A percentile compares a stretch with the other conserved stretches of the same genome.
These are phyloP conservation scores for Drosophila peninsularis DNA, from an alignment of 2,888 invertebrate species.

Conservation along the genomic window DNA sequence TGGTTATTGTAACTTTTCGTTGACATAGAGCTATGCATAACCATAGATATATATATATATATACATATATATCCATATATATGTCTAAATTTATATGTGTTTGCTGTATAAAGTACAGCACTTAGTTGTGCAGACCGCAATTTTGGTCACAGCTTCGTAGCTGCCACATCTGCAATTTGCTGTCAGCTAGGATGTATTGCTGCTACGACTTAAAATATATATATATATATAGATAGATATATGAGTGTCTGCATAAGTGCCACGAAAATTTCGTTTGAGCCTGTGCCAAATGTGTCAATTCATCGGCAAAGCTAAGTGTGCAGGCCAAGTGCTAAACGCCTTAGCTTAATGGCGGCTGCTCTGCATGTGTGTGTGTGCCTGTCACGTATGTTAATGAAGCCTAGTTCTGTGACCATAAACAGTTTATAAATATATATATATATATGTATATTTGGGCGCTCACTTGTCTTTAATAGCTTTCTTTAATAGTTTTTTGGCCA, in stretches of 20 bases:
- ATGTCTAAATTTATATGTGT: neutral
- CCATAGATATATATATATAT: neutral
- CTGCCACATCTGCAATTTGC: constrained; percentile 23
- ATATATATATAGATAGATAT: neutral
- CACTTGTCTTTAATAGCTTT: constrained; percentile 58
- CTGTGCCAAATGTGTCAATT: constrained; percentile 72
- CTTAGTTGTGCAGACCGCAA: constrained; percentile 12
- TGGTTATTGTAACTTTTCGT: constrained; percentile 12
- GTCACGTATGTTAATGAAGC: constrained; percentile 79
- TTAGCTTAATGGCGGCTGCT: constrained; percentile 49
- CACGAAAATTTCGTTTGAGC: constrained; percentile 29
- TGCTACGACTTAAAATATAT: constrained; percentile 9
- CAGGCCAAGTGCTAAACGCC: constrained; percentile 59
- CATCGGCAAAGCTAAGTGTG: constrained; percentile 26
- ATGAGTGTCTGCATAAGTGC: constrained; percentile 1
- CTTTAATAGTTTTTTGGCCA: constrained; percentile 18
- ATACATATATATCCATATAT: neutral
- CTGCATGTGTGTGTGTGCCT: constrained; percentile 35
- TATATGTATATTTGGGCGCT: constrained; percentile 31
- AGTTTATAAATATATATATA: constrained; percentile 55
- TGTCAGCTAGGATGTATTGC: constrained; percentile 24
- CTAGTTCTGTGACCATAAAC: constrained; percentile 72
- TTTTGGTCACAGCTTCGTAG: neutral
- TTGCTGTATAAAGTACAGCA: constrained; percentile 12
- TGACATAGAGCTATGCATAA: constrained; percentile 9